These are phyloP conservation scores for Actias luna DNA, from an alignment of 2,888 invertebrate genomes.

Conservation along the genomic window DNA sequence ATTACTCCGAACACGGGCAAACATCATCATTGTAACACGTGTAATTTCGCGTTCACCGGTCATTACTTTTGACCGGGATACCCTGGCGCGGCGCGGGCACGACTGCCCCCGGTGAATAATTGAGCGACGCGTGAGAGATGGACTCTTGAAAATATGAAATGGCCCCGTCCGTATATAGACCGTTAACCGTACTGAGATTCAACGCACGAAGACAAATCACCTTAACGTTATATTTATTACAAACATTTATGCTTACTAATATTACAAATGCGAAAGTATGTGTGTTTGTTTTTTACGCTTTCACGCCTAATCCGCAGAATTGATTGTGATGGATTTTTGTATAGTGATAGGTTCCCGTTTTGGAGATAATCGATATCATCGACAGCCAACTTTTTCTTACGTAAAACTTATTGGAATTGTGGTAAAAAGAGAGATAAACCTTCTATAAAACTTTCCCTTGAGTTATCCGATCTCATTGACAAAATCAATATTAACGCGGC, in stretches of 20 bases:
- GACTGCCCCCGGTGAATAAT: slow-evolving; percentile 65
- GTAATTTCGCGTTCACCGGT: slow-evolving; percentile 72
- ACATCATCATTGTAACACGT: slow-evolving; percentile 76
- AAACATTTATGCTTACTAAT: background rate
- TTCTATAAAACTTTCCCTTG: no score
- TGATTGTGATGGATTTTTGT: no score
- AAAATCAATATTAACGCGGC: no score
- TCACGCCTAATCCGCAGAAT: no score
- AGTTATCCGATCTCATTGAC: no score
- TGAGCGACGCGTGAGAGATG: slow-evolving; percentile 68
- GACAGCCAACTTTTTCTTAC: no score
- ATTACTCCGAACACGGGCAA: slow-evolving; percentile 60
- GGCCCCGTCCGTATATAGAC: slow-evolving; percentile 59
- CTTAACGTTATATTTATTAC: slow-evolving; percentile 8
- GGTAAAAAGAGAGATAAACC: no score
- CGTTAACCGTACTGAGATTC: slow-evolving; percentile 37
- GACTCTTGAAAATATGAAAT: slow-evolving; percentile 74
- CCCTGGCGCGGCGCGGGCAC: slow-evolving; percentile 20
- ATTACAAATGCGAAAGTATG: background rate
- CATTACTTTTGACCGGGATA: slow-evolving; percentile 68
- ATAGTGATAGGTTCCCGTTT: no score
- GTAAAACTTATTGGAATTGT: no score
- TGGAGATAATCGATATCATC: no score
- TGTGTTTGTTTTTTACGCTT: background rate
- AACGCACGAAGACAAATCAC: background rate